phyloP scores from a whole-genome alignment of 1,140 invertebrate species.

The Drosophila tropicalis region DNA sequence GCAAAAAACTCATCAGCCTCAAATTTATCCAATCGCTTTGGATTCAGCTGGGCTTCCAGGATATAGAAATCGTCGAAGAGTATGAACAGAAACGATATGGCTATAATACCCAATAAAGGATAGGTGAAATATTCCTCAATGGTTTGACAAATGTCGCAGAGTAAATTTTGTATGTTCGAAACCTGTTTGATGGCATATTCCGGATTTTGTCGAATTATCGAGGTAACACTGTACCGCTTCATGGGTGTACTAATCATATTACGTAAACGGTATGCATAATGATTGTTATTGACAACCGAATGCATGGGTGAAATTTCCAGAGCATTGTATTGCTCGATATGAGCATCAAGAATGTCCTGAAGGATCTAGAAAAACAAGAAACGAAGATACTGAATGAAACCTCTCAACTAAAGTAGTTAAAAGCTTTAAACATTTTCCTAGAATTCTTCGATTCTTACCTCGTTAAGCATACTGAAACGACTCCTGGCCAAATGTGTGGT shows the following conservation, averaged over 20 bases:
- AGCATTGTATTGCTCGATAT: slow-evolving; percentile 65
- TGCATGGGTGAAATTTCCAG: slow-evolving; percentile 75
- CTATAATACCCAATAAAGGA: slow-evolving; percentile 74
- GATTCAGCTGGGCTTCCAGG: slow-evolving; percentile 69
- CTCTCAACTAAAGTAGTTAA: no score
- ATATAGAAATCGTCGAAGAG: slow-evolving; percentile 81
- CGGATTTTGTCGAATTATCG: slow-evolving; percentile 75
- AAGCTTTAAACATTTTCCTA: not conserved
- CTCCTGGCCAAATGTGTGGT: slow-evolving; percentile 73
- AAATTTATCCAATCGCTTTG: slow-evolving; percentile 66
- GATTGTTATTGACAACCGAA: slow-evolving; percentile 58
- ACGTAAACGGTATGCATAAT: slow-evolving; percentile 50
- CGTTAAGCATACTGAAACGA: slow-evolving; percentile 75
- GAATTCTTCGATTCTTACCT: slow-evolving; percentile 51
- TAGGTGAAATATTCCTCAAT: slow-evolving; percentile 82
- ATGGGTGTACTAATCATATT: slow-evolving; percentile 56
- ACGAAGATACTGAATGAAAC: not conserved
- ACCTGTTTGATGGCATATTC: slow-evolving; percentile 72
- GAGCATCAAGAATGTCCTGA: slow-evolving; percentile 72
- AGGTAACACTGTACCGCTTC: slow-evolving; percentile 74
- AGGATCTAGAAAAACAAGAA: slow-evolving; percentile 58
- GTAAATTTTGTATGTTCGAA: slow-evolving; percentile 76
- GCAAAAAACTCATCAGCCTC: slow-evolving; percentile 79
- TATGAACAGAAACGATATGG: slow-evolving; percentile 78
- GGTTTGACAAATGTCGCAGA: slow-evolving; percentile 77